A percentile compares a stretch with the other conserved stretches of the same genome.
Evolutionary conservation across 2,797 vertebrate genomes (phyloP).

Genomic region (Hippocampus kuda): DNA sequence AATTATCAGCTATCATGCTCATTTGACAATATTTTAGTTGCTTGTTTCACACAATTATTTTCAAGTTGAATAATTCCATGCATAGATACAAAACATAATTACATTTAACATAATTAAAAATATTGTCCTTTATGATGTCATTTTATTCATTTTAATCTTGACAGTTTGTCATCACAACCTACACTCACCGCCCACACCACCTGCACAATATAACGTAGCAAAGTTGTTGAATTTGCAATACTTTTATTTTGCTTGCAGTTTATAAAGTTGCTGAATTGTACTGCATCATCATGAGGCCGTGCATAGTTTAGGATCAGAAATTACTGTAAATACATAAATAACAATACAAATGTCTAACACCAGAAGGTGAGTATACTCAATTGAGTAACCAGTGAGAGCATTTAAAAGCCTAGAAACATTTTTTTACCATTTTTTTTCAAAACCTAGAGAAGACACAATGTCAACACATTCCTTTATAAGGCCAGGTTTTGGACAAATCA

Average conservation of each 20-base stretch:
- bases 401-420: not conserved
- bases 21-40: conserved; percentile 5
- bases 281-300: not conserved
- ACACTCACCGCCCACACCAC: not conserved
- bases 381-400: not conserved
- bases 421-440: not conserved
- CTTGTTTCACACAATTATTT: not conserved
- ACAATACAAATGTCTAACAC: not conserved
- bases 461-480: not conserved
- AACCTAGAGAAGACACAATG: not conserved
- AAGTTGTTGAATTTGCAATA: not conserved
- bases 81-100: conserved; percentile 2
- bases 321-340: not conserved
- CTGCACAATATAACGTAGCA: not conserved
- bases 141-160: not conserved
- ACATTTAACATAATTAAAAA: not conserved
- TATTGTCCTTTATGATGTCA: not conserved
- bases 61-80: conserved; percentile 1
- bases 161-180: not conserved
- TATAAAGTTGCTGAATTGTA: not conserved
- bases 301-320: not conserved
- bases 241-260: not conserved
- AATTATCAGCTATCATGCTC: not conserved
- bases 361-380: not conserved
- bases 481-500: not conserved